Base-by-base conservation (phyloP, 2,888 invertebrate genomes). In the Drosophila anceps region DNA sequence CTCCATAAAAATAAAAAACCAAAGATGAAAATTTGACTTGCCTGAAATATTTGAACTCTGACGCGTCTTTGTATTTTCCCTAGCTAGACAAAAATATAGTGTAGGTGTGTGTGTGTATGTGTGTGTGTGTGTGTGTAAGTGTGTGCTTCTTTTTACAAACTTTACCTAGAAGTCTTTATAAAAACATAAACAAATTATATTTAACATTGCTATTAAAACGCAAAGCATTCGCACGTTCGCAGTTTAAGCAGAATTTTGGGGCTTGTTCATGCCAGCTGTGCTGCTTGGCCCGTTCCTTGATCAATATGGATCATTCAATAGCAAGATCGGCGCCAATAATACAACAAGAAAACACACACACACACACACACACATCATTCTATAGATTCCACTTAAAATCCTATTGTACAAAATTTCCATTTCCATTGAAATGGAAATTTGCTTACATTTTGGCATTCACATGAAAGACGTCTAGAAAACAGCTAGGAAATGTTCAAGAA, bases 131-230 rank as follows among this genome's bases (percentile, higher is more conserved):
- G 63, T 59, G 63, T 64, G 62, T 50, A 60, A 57, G 63, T 64
- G 53, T 48, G 64, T 61, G 58, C 27, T 68, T 58, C 31, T 57
- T 81, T 60, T 75, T 75, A 79, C 81, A 78, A 72, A 86, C 75
- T 76, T 82, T 84, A 83, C 65, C 18, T 24, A 50, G 70, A 85
- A 83, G 70, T 76, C 74, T 79, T 73, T 41, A 54, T 54, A 67
- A 69, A 57, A 43, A 60, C 29, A 66, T 61, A 68, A 67, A 63
- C 63, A 67, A 63, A 44, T 43, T 39, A 24, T 31, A 29, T 20
- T 73, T 46, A 76, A 63, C 50, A 72, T 69, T 75, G 60, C 71
- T 73, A 80, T 84, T 69, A 69, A 84, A 80, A 71, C 70, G 77
- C 82, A 81, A 84, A 75, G 69, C 57, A 63, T 81, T 62, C 48